phyloP scores from a whole-genome alignment of 2,888 invertebrate genomes.

The Tetragonula carbonaria region DNA sequence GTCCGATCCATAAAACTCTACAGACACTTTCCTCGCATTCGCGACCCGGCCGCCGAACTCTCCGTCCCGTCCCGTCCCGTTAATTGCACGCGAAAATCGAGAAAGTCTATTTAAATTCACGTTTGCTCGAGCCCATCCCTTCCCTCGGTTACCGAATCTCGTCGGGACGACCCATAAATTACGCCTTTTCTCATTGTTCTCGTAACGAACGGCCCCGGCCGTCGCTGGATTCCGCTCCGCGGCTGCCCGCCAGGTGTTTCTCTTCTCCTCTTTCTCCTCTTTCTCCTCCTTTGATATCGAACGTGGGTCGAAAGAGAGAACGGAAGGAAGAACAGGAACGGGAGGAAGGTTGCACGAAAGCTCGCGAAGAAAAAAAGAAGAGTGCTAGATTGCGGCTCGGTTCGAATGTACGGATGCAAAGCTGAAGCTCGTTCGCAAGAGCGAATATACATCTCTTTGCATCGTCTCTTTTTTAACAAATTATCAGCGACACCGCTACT shows the following conservation, averaged over 20 bases:
- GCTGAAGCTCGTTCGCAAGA: neutral
- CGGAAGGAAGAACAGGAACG: neutral
- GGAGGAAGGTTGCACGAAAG: neutral
- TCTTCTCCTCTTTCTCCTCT: slow-evolving; percentile 41
- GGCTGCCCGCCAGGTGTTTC: slow-evolving; percentile 63
- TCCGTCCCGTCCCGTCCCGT: neutral
- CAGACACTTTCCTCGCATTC: slow-evolving; percentile 17
- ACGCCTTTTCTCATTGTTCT: slow-evolving; percentile 62
- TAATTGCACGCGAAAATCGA: slow-evolving; percentile 43
- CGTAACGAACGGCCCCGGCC: slow-evolving; percentile 48
- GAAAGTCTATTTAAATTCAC: slow-evolving; percentile 51
- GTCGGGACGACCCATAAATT: slow-evolving; percentile 39
- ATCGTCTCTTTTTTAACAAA: too few relatives aligned
- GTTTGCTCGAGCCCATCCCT: slow-evolving; percentile 21
- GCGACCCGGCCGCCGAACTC: slow-evolving; percentile 17
- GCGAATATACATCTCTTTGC: too few relatives aligned
- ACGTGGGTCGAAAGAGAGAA: slow-evolving; percentile 18
- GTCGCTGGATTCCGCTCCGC: slow-evolving; percentile 29
- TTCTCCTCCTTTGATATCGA: slow-evolving; percentile 38
- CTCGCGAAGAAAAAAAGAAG: neutral
- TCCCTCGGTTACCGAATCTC: slow-evolving; percentile 35
- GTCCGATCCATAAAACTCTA: slow-evolving; percentile 12
- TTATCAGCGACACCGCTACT: too few relatives aligned
- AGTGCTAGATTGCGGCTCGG: slow-evolving; percentile 14
- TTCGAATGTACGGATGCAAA: slow-evolving; percentile 3